These are phyloP conservation scores for Echinometra lucunter DNA, from an alignment of 53 echinoderm and acorn worm species.

Conservation along the genomic window DNA sequence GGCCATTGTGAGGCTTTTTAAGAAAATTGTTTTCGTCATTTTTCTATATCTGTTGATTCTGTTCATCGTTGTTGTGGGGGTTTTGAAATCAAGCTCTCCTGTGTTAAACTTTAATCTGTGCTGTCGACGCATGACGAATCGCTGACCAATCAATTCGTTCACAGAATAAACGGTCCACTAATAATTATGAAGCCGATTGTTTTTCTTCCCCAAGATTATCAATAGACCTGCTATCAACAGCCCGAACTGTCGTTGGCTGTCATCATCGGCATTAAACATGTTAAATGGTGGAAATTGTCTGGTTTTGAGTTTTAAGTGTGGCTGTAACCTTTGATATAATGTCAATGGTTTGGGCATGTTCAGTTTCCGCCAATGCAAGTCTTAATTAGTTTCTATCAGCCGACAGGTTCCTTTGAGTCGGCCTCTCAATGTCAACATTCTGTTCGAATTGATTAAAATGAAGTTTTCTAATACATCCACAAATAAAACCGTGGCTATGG, in stretches of 20 bases:
- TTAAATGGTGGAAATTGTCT: background rate
- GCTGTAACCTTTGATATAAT: background rate
- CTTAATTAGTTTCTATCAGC: too few species aligned
- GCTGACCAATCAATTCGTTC: background rate
- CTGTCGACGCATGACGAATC: background rate
- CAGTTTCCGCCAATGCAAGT: background rate
- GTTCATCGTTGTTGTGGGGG: too few species aligned
- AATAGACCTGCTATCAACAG: background rate
- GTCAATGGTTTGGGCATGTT: background rate
- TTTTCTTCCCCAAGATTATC: background rate
- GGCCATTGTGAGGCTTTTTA: too few species aligned
- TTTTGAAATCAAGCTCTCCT: too few species aligned
- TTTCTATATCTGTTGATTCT: too few species aligned
- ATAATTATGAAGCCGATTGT: background rate
- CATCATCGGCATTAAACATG: background rate
- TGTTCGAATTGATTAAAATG: too few species aligned
- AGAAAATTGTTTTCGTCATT: too few species aligned
- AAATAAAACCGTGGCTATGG: too few species aligned
- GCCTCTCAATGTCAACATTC: background rate
- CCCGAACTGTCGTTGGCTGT: background rate
- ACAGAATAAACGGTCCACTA: background rate
- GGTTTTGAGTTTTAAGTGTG: too few species aligned
- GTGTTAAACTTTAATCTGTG: background rate
- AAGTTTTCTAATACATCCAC: too few species aligned
- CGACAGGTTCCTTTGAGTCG: background rate